Base-by-base conservation (phyloP, 2,113 vertebrate genomes). In the Climacteris rufus region DNA sequence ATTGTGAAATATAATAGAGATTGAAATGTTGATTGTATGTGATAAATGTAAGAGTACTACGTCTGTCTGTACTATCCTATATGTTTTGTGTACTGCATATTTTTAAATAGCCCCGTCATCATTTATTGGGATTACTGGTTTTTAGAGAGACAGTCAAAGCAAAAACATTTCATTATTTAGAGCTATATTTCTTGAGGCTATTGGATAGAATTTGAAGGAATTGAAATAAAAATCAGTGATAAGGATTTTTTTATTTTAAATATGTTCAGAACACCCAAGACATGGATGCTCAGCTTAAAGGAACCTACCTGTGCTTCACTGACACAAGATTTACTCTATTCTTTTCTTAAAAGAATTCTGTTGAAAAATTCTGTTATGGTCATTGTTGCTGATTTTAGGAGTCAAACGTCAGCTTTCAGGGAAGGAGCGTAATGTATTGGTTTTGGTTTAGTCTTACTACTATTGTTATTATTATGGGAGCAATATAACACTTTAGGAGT, bases 71-170 rank as follows among this genome's bases (percentile, higher is more conserved):
- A 98, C 92, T 98, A 97, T 97, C 93, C 92, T 98, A 84, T 97
- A 93, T 98, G 98, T 98, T 98, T 98, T 97, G 96, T 98, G 97
- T 98, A 98, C 97, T 98, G 96, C 97, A 97, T 98, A 98, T 96
- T 98, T 98, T 98, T 89, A 95, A 98, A 97, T 98, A 97, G 94
- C 97, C 97, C 96, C 71, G 28, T 96, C 96, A 97, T 96, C 96
- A 97, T 97, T 97, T 96, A 92, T 91, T 95, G 82, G 93, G 70
- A 94, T 97, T 97, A 96, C 96, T 94, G 94, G 59, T 91, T 97
- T 98, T 96, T 94, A 96, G 94, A 96, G 98, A 98, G 98, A 98
- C 97, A 98, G 98, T 99, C 98, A 98, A 98, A 99, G 97, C 98
- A 98, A 98, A 98, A 96, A 94, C 97, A 97, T 97, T 97, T 94